Conservation (phyloP, 2,797 vertebrate genomes). For the Pterois miles region DNA sequence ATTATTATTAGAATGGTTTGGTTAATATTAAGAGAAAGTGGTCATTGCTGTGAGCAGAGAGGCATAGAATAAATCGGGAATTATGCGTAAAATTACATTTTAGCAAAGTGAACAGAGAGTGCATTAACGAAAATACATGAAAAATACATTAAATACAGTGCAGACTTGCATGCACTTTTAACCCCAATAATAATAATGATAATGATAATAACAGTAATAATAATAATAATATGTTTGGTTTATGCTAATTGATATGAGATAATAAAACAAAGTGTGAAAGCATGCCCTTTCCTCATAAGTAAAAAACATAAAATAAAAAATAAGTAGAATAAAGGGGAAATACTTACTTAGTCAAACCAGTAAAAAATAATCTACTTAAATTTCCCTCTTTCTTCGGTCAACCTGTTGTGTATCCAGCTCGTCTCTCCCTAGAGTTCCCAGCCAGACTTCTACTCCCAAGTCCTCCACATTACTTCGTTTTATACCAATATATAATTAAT, state of each 20-base stretch:
- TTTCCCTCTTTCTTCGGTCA: neutral
- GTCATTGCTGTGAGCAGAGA: rapidly evolving
- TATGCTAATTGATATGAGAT: neutral
- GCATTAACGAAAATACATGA: too few species aligned
- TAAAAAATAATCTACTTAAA: neutral
- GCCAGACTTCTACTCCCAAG: conserved; percentile 48
- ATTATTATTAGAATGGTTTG: neutral
- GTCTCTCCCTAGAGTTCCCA: conserved; percentile 63
- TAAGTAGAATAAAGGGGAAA: neutral
- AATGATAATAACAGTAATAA: neutral
- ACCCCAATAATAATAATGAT: neutral
- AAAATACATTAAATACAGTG: neutral
- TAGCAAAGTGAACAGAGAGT: neutral
- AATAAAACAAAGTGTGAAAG: neutral
- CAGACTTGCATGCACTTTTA: neutral
- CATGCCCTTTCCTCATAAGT: neutral
- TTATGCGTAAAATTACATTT: neutral
- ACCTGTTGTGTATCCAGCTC: conserved; percentile 30
- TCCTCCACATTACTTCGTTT: conserved; percentile 75
- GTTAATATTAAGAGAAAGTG: neutral
- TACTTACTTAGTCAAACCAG: conserved; percentile 43
- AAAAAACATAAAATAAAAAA: neutral
- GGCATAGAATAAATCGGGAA: neutral
- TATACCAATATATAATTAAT: conserved; percentile 89
- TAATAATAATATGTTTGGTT: neutral